phyloP scores from a whole-genome alignment of 2,888 invertebrate species.

The Yponomeuta cagnagella region DNA sequence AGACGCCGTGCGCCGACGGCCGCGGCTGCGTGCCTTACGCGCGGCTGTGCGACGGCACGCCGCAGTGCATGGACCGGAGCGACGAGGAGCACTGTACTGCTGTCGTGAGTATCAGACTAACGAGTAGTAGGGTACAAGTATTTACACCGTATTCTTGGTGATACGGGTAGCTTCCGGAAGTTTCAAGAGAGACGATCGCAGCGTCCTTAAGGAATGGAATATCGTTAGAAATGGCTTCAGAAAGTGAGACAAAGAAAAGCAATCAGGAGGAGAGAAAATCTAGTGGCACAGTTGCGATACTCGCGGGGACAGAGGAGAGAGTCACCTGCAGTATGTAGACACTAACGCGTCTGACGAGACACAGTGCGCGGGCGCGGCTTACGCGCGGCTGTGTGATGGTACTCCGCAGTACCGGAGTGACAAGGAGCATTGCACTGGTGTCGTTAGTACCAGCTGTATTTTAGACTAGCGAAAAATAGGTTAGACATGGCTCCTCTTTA shows the following conservation, averaged over 20 bases:
- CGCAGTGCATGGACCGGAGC: slow-evolving; percentile 82
- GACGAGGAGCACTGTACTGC: slow-evolving; percentile 77
- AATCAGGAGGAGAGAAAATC: too few relatives aligned
- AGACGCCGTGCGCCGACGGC: slow-evolving; percentile 79
- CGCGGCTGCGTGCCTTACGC: slow-evolving; percentile 78
- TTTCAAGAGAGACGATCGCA: too few relatives aligned
- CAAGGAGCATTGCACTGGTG: slow-evolving; percentile 65
- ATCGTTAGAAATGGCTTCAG: too few relatives aligned
- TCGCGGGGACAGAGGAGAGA: too few relatives aligned
- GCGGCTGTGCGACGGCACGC: slow-evolving; percentile 85
- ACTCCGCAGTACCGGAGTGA: slow-evolving; percentile 85
- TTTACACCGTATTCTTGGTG: slow-evolving; percentile 31
- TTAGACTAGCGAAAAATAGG: not conserved
- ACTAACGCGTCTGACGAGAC: too few relatives aligned
- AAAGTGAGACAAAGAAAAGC: too few relatives aligned
- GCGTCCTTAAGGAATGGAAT: too few relatives aligned
- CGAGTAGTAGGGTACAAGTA: too few relatives aligned
- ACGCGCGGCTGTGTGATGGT: slow-evolving; percentile 85
- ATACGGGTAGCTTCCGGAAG: too few relatives aligned
- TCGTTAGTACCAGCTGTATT: not conserved
- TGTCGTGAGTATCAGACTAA: not conserved
- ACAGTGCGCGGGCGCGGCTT: slow-evolving; percentile 35
- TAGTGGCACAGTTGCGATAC: too few relatives aligned
- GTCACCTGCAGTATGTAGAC: too few relatives aligned
- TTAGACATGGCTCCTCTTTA: slow-evolving; percentile 32